Conservation (phyloP, 2,113 vertebrate species). For the Lamprologus sp. region DNA sequence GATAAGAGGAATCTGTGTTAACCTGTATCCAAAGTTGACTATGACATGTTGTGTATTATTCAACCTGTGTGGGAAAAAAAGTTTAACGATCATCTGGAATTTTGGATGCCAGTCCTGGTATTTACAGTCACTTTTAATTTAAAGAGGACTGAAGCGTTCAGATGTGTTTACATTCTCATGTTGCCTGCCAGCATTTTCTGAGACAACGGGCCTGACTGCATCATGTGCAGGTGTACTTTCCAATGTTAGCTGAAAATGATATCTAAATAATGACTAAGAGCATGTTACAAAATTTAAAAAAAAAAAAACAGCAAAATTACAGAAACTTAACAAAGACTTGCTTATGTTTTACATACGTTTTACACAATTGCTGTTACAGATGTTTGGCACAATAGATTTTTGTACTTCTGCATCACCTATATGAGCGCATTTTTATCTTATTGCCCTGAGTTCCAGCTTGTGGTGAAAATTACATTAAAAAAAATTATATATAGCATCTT, state of each 20-base stretch:
- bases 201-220: background rate
- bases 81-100: background rate
- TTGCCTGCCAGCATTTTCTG: conserved; percentile 21
- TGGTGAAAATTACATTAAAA: conserved; percentile 34
- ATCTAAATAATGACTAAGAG: conserved; percentile 22
- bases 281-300: background rate
- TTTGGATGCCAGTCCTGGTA: conserved; percentile 6
- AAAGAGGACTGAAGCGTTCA: background rate
- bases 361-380: background rate
- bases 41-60: background rate
- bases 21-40: background rate
- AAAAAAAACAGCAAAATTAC: background rate
- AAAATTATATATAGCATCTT: conserved; percentile 31
- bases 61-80: background rate
- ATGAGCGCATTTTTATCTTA: background rate
- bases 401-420: background rate
- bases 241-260: conserved; percentile 7
- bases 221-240: conserved; percentile 29
- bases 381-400: background rate
- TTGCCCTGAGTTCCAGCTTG: conserved; percentile 6
- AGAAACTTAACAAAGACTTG: conserved; percentile 10
- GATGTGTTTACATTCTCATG: conserved; percentile 41
- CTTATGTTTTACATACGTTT: accelerated
- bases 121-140: conserved; percentile 10
- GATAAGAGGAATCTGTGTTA: background rate